Base-by-base conservation (phyloP, 2,113 vertebrate genomes). In the Cyprinodon tularosa region DNA sequence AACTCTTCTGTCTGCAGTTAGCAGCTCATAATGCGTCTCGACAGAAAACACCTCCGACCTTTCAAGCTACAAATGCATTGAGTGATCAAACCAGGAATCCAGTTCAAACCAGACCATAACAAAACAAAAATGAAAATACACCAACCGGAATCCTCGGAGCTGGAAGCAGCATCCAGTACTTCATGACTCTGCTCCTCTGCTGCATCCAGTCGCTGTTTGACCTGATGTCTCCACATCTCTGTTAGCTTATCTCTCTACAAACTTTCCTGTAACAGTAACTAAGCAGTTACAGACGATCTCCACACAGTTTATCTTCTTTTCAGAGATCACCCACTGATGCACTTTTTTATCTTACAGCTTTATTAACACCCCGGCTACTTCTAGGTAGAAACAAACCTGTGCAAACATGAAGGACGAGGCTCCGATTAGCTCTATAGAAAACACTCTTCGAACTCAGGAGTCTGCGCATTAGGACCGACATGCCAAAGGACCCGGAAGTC, bases 151-250 rank as follows among this genome's bases (percentile, higher is more conserved):
- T 29, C 22, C 36, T 61, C 29, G 59, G 59, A 22, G 59, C 59
- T 61, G 59, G 36, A 61, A 61, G 59, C 59, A 61, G 59, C 59
- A 36, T 61, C n/a, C 59, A 36, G 59, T 36, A 36, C 36, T 61
- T 57, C 50, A 20, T 61, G 59, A 36, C 59, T 61, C 59, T 36
- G n/a, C n/a, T 61, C 12, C 29, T 61, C 59, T 36, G n/a, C 59
- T 61, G 59, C 59, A 36, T 61, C 59, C 59, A 36, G 59, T 36
- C n/a, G 59, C n/a, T 61, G 29, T 61, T 36, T 36, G 59, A 61
- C 29, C 59, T 61, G 59, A n/a, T 61, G 59, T 14, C 59, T 61
- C 59, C 59, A 61, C 59, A 61, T 61, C 59, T 61, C 59, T 61
- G 59, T 7, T 61, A 36, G n/a, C 59, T 61, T 36, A 36, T 61